Conservation (phyloP, 2,113 vertebrate species). For the Peromyscus leucopus region DNA sequence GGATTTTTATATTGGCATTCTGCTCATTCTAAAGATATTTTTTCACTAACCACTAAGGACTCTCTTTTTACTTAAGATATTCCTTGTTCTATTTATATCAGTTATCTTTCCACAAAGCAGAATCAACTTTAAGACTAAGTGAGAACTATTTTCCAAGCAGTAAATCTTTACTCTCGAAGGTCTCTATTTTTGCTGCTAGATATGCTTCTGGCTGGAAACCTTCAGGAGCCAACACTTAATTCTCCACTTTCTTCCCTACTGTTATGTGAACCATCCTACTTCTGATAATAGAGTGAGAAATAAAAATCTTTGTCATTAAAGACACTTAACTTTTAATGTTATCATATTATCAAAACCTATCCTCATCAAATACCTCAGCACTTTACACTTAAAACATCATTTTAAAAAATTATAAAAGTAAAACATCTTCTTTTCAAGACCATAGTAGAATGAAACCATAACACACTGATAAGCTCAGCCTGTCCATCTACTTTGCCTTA, state of each 20-base stretch:
- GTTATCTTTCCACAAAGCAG: neutral
- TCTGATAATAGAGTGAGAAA: constrained; percentile 5
- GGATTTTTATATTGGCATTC: neutral
- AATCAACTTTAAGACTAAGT: neutral
- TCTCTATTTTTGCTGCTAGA: neutral
- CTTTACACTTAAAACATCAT: neutral
- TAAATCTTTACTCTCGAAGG: neutral
- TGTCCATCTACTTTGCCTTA: neutral
- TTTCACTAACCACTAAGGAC: neutral
- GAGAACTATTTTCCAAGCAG: neutral
- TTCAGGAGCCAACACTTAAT: neutral
- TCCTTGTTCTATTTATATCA: neutral
- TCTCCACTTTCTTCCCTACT: neutral
- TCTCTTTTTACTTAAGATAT: neutral
- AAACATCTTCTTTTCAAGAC: neutral
- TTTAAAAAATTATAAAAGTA: neutral
- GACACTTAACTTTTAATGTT: constrained; percentile 53
- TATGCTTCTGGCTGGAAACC: neutral
- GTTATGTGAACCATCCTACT: neutral
- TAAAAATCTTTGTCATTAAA: neutral
- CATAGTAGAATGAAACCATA: neutral
- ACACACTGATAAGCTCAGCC: neutral
- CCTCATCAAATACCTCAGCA: neutral
- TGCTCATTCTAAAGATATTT: neutral
- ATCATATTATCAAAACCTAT: neutral